These are phyloP conservation scores for Pseudolycoriella hygida DNA, from an alignment of 2,888 invertebrate species.

Conservation along the genomic window DNA sequence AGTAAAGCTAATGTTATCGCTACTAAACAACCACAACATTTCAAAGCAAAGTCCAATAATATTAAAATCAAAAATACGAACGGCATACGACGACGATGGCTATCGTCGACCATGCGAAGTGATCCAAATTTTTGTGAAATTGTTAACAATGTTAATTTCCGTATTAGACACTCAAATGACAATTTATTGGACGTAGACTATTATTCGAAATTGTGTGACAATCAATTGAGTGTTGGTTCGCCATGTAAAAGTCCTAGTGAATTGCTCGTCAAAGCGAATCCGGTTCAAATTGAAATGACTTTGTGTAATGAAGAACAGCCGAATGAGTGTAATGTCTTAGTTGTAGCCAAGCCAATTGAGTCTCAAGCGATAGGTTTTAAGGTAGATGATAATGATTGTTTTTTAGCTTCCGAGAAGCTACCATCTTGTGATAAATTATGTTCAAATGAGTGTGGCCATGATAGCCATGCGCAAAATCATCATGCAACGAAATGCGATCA, in stretches of 20 bases:
- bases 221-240: constrained; percentile 21
- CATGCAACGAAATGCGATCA: background rate
- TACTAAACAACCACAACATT: constrained; percentile 3
- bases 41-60: constrained; percentile 8
- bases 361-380: constrained; percentile 20
- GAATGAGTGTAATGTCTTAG: constrained; percentile 7
- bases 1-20: background rate
- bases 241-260: constrained; percentile 18
- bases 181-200: constrained; percentile 12
- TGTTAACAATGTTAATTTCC: constrained; percentile 14
- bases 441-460: background rate
- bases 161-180: constrained; percentile 5
- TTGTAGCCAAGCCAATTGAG: constrained; percentile 20
- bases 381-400: constrained; percentile 9
- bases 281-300: background rate
- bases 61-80: constrained; percentile 8
- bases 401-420: constrained; percentile 2
- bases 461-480: background rate
- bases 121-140: constrained; percentile 21
- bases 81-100: constrained; percentile 9
- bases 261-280: constrained; percentile 2
- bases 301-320: background rate
- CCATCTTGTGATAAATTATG: constrained; percentile 1
- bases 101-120: constrained; percentile 17
- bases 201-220: constrained; percentile 23